Evolutionary conservation across 2,888 invertebrate genomes (phyloP).

Genomic region (Eupelmus urozonus): DNA sequence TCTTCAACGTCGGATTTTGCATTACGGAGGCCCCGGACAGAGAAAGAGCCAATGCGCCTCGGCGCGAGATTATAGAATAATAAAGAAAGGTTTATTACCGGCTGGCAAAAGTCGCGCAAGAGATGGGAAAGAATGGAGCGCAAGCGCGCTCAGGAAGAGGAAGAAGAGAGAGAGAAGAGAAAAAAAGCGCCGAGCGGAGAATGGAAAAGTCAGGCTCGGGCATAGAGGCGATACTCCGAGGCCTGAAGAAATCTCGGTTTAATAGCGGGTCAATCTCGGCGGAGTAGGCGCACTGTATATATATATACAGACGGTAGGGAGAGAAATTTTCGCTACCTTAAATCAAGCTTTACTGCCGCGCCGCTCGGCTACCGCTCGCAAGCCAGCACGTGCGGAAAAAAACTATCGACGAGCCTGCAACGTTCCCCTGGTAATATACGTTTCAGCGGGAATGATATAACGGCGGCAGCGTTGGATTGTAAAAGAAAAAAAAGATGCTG

Average conservation of each 20-base stretch:
- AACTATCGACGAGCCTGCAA: too few relatives aligned
- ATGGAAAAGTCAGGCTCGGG: conserved; percentile 32
- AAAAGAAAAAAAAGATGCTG: too few relatives aligned
- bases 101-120: conserved; percentile 36
- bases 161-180: background rate
- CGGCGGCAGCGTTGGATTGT: too few relatives aligned
- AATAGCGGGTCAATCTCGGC: conserved; percentile 28
- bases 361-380: too few relatives aligned
- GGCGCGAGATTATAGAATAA: conserved; percentile 47
- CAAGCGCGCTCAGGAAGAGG: background rate
- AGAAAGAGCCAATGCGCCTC: background rate
- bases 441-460: too few relatives aligned
- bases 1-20: conserved; percentile 54
- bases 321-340: conserved; percentile 30
- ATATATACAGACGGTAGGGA: background rate
- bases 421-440: too few relatives aligned
- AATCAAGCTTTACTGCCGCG: conserved; percentile 23
- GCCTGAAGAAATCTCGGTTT: conserved; percentile 4
- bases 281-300: background rate
- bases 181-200: background rate
- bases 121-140: background rate
- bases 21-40: conserved; percentile 39
- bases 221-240: background rate
- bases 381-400: too few relatives aligned
- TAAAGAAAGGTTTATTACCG: conserved; percentile 55